These are phyloP conservation scores for Diplazon laetatorius DNA, from an alignment of 2,888 invertebrate genomes.

Conservation along the genomic window DNA sequence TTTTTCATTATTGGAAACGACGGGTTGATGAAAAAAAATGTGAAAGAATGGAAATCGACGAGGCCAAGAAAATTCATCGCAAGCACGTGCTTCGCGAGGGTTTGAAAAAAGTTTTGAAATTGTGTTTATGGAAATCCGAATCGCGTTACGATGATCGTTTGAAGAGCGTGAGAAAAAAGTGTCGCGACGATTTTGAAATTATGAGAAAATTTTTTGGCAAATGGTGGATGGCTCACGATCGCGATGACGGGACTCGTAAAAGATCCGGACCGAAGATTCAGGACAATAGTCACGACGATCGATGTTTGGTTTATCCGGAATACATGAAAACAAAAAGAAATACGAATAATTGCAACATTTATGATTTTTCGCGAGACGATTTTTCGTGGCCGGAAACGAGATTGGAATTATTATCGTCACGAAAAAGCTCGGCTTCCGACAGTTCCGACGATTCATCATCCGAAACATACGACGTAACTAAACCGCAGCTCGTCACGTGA, in stretches of 20 bases:
- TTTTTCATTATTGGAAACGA: constrained; percentile 64
- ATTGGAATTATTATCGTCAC: background rate
- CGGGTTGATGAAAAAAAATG: constrained; percentile 52
- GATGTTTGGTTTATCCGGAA: constrained; percentile 57
- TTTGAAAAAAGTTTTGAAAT: constrained; percentile 60
- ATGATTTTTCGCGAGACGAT: too few relatives aligned
- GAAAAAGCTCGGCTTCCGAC: constrained; percentile 1
- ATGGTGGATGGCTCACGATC: too few relatives aligned
- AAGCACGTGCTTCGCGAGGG: constrained; percentile 64
- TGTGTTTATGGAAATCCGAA: constrained; percentile 58
- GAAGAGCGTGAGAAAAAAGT: constrained; percentile 52
- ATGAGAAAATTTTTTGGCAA: constrained; percentile 65
- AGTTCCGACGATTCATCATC: background rate
- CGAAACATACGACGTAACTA: background rate
- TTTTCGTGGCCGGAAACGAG: background rate
- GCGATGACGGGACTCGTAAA: background rate
- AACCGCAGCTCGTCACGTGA: background rate
- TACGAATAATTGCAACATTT: background rate
- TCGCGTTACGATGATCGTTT: constrained; percentile 54
- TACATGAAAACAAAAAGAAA: constrained; percentile 45
- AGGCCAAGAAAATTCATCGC: constrained; percentile 62
- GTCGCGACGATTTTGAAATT: constrained; percentile 63
- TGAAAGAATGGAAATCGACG: constrained; percentile 57
- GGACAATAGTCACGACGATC: background rate
- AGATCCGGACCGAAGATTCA: background rate